phyloP scores from a whole-genome alignment of 2,888 invertebrate species.

The Hoplodrina blanda region DNA sequence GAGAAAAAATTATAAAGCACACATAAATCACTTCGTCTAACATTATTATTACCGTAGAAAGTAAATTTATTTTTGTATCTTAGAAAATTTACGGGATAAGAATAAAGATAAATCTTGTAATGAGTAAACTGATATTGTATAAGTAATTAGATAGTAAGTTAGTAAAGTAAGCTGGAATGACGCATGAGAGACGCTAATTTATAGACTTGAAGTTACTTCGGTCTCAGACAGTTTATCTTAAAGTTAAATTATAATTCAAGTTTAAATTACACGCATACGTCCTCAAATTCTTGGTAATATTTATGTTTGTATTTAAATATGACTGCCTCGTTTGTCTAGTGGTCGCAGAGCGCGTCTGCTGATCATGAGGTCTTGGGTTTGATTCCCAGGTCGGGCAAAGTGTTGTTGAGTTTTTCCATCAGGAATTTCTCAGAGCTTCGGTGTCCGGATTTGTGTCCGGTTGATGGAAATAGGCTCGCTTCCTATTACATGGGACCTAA shows the following conservation, averaged over 20 bases:
- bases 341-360: no score
- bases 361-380: no score
- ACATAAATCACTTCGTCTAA: conserved; percentile 54
- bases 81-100: conserved; percentile 53
- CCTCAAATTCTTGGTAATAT: conserved; percentile 35
- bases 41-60: conserved; percentile 43
- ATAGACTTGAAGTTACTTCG: conserved; percentile 44
- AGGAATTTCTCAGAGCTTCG: no score
- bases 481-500: no score
- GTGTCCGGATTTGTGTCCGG: no score
- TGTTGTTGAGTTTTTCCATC: no score
- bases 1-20: conserved; percentile 63
- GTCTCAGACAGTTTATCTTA: conserved; percentile 54
- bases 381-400: no score
- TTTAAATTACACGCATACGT: conserved; percentile 48
- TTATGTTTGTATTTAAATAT: conserved; percentile 36
- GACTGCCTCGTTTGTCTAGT: no score
- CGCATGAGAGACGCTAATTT: conserved; percentile 44
- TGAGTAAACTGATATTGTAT: conserved; percentile 65
- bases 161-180: conserved; percentile 45
- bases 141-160: conserved; percentile 60
- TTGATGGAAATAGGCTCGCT: no score
- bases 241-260: conserved; percentile 59
- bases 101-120: conserved; percentile 60
- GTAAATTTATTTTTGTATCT: conserved; percentile 57